Conservation (phyloP, 2,888 invertebrate species). For the Lamproptera curius region DNA sequence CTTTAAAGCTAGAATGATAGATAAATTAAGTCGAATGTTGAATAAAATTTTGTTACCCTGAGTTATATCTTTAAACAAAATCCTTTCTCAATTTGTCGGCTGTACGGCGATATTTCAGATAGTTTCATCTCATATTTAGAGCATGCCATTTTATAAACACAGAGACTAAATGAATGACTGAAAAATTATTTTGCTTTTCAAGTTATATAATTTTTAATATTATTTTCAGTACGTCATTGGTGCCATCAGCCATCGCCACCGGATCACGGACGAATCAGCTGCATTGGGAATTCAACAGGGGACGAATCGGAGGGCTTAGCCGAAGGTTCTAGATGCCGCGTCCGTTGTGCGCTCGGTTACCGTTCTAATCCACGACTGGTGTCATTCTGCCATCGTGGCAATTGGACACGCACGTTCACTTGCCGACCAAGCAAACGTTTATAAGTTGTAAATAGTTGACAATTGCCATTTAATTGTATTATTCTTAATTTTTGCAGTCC, state of each 20-base stretch:
- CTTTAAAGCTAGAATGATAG: too few species aligned
- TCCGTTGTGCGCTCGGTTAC: constrained; percentile 53
- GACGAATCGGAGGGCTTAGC: constrained; percentile 35
- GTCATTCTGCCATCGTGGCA: constrained; percentile 52
- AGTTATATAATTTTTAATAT: constrained; percentile 16
- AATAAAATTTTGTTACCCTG: too few species aligned
- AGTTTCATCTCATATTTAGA: too few species aligned
- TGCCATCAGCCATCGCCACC: constrained; percentile 50
- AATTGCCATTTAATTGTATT: too few species aligned
- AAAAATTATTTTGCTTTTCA: too few species aligned
- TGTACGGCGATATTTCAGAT: too few species aligned
- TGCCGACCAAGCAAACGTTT: constrained; percentile 37
- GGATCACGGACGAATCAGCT: constrained; percentile 52
- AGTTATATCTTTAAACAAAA: too few species aligned
- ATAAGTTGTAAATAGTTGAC: not conserved
- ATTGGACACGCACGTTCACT: constrained; percentile 49
- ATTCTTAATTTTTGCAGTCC: too few species aligned
- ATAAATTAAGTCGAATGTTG: too few species aligned
- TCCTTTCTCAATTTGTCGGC: too few species aligned
- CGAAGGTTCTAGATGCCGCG: constrained; percentile 59
- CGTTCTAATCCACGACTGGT: constrained; percentile 38
- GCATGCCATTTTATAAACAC: too few species aligned
- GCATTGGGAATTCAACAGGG: constrained; percentile 43
- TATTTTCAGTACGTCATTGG: constrained; percentile 50
- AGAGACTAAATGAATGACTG: too few species aligned